Evolutionary conservation across 2,113 vertebrate genomes (phyloP).

Genomic region (Paedocypris sp.): DNA sequence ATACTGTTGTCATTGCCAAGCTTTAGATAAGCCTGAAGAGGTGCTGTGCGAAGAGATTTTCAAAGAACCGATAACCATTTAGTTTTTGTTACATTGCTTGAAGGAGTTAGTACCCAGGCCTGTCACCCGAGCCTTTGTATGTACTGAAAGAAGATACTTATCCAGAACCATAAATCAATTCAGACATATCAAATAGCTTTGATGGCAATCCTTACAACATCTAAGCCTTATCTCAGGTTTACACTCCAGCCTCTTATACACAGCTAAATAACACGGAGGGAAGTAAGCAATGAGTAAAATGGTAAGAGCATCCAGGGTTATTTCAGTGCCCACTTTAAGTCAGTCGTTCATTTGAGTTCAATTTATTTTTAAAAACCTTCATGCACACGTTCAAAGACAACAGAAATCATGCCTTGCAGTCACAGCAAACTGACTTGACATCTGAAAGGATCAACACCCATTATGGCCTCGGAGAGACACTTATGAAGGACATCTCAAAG

Average conservation of each 20-base stretch:
- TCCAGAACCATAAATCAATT: slow-evolving; percentile 26
- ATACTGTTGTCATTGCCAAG: not conserved
- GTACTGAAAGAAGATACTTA: slow-evolving; percentile 23
- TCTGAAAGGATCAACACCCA: not conserved
- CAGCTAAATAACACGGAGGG: not conserved
- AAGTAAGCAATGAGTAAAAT: not conserved
- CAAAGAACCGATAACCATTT: not conserved
- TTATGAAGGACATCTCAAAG: slow-evolving; percentile 27
- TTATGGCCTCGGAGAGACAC: slow-evolving; percentile 6
- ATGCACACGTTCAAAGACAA: too few relatives aligned
- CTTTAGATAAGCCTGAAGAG: not conserved
- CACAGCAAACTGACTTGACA: not conserved
- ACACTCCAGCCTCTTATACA: slow-evolving; percentile 1
- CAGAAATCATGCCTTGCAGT: too few relatives aligned
- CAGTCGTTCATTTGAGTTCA: too few relatives aligned
- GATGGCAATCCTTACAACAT: slow-evolving; percentile 21
- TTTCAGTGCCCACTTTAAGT: too few relatives aligned
- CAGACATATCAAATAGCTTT: slow-evolving; percentile 20
- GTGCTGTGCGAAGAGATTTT: not conserved
- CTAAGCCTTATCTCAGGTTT: slow-evolving; percentile 9
- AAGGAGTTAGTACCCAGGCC: slow-evolving; percentile 9
- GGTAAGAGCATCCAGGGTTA: not conserved
- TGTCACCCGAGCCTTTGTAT: slow-evolving; percentile 17
- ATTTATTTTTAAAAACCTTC: too few relatives aligned
- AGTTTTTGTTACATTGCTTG: not conserved